Evolutionary conservation across 2,113 vertebrate genomes (phyloP).

Genomic region (Tenebrosternarchus preto): DNA sequence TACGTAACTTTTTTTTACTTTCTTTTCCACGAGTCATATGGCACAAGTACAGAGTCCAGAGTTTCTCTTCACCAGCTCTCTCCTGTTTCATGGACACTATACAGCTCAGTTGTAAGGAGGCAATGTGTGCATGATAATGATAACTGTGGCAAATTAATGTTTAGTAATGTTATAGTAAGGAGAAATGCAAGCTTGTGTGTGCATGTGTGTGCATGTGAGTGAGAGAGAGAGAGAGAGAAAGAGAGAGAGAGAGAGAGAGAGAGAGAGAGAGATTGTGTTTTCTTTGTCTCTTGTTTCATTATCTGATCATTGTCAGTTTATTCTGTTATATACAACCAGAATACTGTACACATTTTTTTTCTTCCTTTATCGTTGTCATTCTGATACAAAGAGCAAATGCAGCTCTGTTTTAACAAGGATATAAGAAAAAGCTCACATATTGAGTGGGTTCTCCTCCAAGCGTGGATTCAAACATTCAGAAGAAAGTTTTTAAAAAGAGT

Average conservation of each 20-base stretch:
- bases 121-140: conserved; percentile 73
- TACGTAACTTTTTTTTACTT: conserved; percentile 51
- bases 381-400: conserved; percentile 62
- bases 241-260: not conserved
- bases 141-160: conserved; percentile 76
- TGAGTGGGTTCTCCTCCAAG: conserved; percentile 58
- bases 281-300: conserved; percentile 71
- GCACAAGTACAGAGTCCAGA: conserved; percentile 69
- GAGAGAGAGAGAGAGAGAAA: not conserved
- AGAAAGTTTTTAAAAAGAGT: conserved; percentile 69
- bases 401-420: conserved; percentile 61
- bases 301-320: conserved; percentile 76
- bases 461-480: conserved; percentile 79
- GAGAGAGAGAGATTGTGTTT: conserved; percentile 62
- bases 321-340: conserved; percentile 70
- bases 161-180: conserved; percentile 81
- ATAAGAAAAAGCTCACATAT: conserved; percentile 65
- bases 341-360: conserved; percentile 67
- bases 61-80: conserved; percentile 68
- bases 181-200: conserved; percentile 61
- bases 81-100: conserved; percentile 76
- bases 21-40: conserved; percentile 65
- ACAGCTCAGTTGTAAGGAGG: conserved; percentile 83
- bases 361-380: conserved; percentile 63
- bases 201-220: conserved; percentile 32